Evolutionary conservation across 2,113 vertebrate species (phyloP).

Genomic region (Mustelus asterias): DNA sequence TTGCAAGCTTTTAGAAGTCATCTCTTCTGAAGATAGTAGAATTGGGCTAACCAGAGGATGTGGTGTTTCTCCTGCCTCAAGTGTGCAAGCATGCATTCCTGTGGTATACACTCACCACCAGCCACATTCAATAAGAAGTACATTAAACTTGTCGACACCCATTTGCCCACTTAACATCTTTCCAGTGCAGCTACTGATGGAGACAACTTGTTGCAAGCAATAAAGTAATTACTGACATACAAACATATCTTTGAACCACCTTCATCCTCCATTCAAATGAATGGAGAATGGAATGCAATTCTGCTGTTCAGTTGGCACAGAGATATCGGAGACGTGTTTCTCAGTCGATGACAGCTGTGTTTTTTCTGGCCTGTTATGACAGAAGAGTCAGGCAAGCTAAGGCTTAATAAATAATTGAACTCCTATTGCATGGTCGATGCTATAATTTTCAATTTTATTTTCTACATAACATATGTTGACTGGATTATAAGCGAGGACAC

Average conservation of each 20-base stretch:
- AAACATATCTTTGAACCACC: background rate
- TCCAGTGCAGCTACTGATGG: background rate
- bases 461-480: background rate
- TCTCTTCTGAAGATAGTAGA: background rate
- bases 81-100: background rate
- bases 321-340: background rate
- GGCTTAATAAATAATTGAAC: background rate
- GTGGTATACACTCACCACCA: background rate
- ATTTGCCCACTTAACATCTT: background rate
- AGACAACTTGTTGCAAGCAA: conserved; percentile 20
- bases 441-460: background rate
- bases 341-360: background rate
- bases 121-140: background rate
- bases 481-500: background rate
- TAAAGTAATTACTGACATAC: background rate
- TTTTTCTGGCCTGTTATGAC: background rate
- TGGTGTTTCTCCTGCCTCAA: background rate
- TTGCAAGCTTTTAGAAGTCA: background rate
- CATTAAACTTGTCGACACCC: background rate
- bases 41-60: background rate
- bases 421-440: background rate
- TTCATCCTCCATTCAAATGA: background rate
- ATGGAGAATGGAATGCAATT: background rate
- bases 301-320: background rate
- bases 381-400: background rate